Evolutionary conservation across 2,888 invertebrate species (phyloP).

Genomic region (Caenorhabditis sp.): DNA sequence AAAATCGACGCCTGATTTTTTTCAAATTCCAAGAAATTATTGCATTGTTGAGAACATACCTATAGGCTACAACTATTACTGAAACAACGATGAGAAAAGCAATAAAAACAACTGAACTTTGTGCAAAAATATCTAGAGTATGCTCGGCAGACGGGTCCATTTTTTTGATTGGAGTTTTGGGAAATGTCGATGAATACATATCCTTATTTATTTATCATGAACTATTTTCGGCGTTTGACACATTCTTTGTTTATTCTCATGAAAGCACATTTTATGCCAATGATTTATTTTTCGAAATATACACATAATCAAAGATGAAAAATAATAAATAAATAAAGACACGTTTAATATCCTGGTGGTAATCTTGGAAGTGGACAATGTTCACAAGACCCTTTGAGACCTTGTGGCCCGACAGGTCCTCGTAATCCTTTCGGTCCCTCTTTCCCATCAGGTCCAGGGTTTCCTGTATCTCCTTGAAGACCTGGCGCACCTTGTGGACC

Average conservation of each 20-base stretch:
- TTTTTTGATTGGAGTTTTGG: too few relatives aligned
- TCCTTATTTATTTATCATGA: too few relatives aligned
- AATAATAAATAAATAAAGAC: slow-evolving; percentile 16
- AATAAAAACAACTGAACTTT: slow-evolving; percentile 43
- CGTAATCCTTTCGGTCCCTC: slow-evolving; percentile 43
- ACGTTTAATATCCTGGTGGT: slow-evolving; percentile 47
- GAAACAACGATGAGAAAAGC: slow-evolving; percentile 34
- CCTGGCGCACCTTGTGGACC: slow-evolving; percentile 51
- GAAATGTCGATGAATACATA: too few relatives aligned
- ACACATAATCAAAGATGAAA: slow-evolving; percentile 12
- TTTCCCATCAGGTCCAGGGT: slow-evolving; percentile 46
- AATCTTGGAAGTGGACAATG: slow-evolving; percentile 54
- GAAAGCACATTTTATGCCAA: too few relatives aligned
- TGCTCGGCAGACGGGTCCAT: slow-evolving; percentile 42
- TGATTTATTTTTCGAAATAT: background rate
- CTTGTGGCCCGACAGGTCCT: slow-evolving; percentile 48
- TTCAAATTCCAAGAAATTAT: too few relatives aligned
- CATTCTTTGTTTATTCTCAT: too few relatives aligned
- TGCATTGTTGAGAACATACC: slow-evolving; percentile 16
- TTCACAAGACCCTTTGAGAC: slow-evolving; percentile 50
- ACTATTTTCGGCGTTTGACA: too few relatives aligned
- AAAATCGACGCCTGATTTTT: too few relatives aligned
- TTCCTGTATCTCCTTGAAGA: slow-evolving; percentile 44
- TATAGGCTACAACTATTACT: slow-evolving; percentile 36
- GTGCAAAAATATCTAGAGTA: slow-evolving; percentile 40